These are phyloP conservation scores for Norana najaformis DNA, from an alignment of 2,888 invertebrate species.

Conservation along the genomic window DNA sequence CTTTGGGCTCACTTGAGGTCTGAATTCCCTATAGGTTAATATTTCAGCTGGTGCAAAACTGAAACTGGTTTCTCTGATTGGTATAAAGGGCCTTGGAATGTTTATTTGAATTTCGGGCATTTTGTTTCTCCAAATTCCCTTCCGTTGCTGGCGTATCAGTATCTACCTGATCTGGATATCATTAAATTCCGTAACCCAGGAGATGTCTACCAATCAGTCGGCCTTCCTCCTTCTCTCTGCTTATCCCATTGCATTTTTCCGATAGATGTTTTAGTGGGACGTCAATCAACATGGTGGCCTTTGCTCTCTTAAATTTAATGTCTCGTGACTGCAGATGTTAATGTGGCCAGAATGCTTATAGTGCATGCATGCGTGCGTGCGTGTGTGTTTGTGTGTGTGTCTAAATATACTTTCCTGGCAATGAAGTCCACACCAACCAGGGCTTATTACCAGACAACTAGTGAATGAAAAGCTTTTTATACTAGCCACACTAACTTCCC, in stretches of 20 bases:
- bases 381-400: too few species aligned
- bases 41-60: too few species aligned
- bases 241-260: not conserved
- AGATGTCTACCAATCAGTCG: not conserved
- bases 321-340: not conserved
- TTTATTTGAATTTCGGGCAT: not conserved
- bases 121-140: not conserved
- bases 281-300: not conserved
- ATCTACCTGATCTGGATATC: not conserved
- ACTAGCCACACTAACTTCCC: too few species aligned
- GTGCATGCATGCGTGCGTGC: too few species aligned
- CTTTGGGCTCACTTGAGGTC: too few species aligned
- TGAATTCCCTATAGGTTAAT: too few species aligned
- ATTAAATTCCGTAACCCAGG: not conserved
- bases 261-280: not conserved
- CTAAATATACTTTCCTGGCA: too few species aligned
- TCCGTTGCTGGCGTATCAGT: not conserved
- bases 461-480: too few species aligned
- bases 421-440: too few species aligned
- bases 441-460: too few species aligned
- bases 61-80: too few species aligned
- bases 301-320: not conserved
- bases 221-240: not conserved
- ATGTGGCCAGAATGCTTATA: not conserved
- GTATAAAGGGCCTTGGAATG: not conserved